Conservation (phyloP, 2,797 vertebrate species). For the Sebastes umbrosus region DNA sequence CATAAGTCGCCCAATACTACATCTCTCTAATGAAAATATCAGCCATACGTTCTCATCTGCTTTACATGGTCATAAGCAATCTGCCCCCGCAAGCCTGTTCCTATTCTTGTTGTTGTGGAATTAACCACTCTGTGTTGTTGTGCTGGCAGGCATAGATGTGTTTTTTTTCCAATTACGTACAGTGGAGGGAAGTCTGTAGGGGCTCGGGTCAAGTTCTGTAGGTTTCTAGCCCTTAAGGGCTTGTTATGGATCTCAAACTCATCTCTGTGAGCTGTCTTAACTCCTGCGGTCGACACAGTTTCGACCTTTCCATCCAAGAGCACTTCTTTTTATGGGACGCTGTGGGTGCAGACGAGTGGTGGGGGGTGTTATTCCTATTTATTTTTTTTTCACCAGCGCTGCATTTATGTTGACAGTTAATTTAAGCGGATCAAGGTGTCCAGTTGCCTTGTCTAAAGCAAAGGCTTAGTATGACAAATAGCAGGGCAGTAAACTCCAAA, state of each 20-base stretch:
- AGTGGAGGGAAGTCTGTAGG: conserved; percentile 11
- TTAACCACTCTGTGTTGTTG: conserved; percentile 30
- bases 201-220: conserved; percentile 53
- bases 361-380: conserved; percentile 54
- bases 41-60: conserved; percentile 25
- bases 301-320: conserved; percentile 58
- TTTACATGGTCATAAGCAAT: conserved; percentile 30
- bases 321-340: conserved; percentile 37
- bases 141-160: conserved; percentile 18
- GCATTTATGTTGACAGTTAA: conserved; percentile 83
- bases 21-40: conserved; percentile 37
- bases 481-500: conserved; percentile 70
- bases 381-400: conserved; percentile 54
- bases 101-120: conserved; percentile 24
- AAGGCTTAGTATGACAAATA: conserved; percentile 81
- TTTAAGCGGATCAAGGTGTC: conserved; percentile 82
- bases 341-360: conserved; percentile 8
- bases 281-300: conserved; percentile 47
- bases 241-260: conserved; percentile 72
- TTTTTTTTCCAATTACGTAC: conserved; percentile 44
- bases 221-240: conserved; percentile 58
- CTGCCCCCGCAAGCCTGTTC: conserved; percentile 4
- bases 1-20: conserved; percentile 13
- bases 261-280: conserved; percentile 58
- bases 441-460: conserved; percentile 76